These are phyloP conservation scores for Xanthia togata DNA, from an alignment of 2,888 invertebrate genomes.

Conservation along the genomic window DNA sequence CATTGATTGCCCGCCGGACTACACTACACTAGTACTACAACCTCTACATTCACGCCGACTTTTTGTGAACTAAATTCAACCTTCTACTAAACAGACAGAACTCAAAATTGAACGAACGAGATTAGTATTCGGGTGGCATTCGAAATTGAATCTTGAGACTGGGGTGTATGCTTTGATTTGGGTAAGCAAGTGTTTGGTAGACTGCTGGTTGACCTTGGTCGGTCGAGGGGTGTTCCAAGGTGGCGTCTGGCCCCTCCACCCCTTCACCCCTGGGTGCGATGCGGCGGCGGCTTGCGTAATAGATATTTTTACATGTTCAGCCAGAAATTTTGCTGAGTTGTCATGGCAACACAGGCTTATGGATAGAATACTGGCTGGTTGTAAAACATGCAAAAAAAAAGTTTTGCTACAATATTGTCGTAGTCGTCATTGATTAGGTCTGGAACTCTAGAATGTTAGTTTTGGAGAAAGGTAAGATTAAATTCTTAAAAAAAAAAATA, in stretches of 20 bases:
- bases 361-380: slow-evolving; percentile 7
- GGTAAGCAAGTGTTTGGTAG: slow-evolving; percentile 63
- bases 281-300: slow-evolving; percentile 85
- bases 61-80: slow-evolving; percentile 64
- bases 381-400: neutral
- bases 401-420: neutral
- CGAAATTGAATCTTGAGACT: slow-evolving; percentile 64
- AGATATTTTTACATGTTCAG: slow-evolving; percentile 83
- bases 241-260: slow-evolving; percentile 78
- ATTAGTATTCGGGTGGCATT: slow-evolving; percentile 39
- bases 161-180: slow-evolving; percentile 66
- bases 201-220: slow-evolving; percentile 84
- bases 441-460: neutral
- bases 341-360: slow-evolving; percentile 65
- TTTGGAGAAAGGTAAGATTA: slow-evolving; percentile 10
- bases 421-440: neutral
- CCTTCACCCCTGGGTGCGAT: slow-evolving; percentile 73
- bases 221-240: slow-evolving; percentile 77
- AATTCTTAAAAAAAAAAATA: neutral
- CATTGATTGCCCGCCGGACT: slow-evolving; percentile 84
- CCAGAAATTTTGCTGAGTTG: slow-evolving; percentile 72
- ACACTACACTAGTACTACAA: slow-evolving; percentile 73
- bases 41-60: slow-evolving; percentile 60
- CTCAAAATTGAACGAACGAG: slow-evolving; percentile 60
- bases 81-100: slow-evolving; percentile 61